Evolutionary conservation across 2,113 vertebrate species (phyloP).

Genomic region (Thamnophis sirtalis): DNA sequence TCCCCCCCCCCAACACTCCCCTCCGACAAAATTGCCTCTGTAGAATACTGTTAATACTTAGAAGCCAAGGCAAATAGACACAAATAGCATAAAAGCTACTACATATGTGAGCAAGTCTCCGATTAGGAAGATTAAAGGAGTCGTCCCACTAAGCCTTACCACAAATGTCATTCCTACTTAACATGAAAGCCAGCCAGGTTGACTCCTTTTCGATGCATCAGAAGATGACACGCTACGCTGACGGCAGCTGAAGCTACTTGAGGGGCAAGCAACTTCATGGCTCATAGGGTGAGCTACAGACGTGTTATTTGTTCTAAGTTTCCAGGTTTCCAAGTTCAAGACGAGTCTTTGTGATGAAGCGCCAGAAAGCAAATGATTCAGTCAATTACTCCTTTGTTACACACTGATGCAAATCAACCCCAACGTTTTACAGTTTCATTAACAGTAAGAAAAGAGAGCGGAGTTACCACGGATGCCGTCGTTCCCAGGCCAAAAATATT

Average conservation of each 20-base stretch:
- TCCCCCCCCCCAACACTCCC: neutral
- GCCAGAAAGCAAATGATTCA: neutral
- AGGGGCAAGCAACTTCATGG: neutral
- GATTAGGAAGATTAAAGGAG: constrained; percentile 23
- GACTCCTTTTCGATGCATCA: neutral
- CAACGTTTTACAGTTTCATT: constrained; percentile 13
- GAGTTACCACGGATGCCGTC: constrained; percentile 36
- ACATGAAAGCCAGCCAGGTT: neutral
- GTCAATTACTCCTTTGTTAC: neutral
- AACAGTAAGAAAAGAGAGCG: constrained; percentile 38
- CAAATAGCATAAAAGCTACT: neutral
- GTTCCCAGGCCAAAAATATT: constrained; percentile 50
- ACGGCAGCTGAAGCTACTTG: neutral
- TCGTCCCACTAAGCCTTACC: neutral
- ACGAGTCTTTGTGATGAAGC: neutral
- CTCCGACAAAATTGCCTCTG: neutral
- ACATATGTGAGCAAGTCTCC: neutral
- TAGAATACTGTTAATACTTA: neutral
- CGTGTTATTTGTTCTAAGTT: neutral
- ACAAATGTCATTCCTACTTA: neutral
- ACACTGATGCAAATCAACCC: constrained; percentile 31
- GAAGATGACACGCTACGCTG: neutral
- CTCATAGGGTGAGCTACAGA: neutral
- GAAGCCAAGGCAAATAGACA: constrained; percentile 2
- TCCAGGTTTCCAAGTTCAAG: neutral